Conservation (phyloP, 2,113 vertebrate genomes). For the Gyps fulvus region DNA sequence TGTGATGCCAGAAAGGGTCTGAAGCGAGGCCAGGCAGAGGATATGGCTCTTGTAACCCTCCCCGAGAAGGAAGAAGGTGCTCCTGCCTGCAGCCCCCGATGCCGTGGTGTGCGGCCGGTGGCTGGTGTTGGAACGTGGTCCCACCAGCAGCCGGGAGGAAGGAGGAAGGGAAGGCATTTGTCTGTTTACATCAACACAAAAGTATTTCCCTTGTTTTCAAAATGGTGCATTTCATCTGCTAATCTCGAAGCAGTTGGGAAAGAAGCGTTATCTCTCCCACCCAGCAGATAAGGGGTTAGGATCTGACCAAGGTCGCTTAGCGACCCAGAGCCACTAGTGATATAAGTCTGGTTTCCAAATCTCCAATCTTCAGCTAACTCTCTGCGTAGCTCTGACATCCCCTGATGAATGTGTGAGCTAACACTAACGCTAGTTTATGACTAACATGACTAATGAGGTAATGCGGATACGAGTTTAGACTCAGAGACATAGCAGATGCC, state of each 20-base stretch:
- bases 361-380: not conserved
- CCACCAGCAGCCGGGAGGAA: accelerated
- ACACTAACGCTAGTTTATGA: not conserved
- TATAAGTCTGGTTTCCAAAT: not conserved
- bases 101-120: accelerated
- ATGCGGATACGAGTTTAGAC: not conserved
- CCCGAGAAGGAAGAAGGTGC: not conserved
- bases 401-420: not conserved
- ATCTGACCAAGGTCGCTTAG: not conserved
- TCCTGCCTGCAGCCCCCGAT: not conserved
- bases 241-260: not conserved
- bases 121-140: not conserved
- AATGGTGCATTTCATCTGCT: not conserved
- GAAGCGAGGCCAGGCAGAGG: not conserved
- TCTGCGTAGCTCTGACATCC: not conserved
- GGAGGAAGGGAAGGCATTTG: not conserved
- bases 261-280: not conserved
- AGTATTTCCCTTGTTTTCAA: not conserved
- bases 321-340: not conserved
- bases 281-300: not conserved
- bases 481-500: not conserved
- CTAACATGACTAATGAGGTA: not conserved
- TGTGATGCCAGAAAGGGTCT: not conserved
- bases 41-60: not conserved
- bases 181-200: not conserved